Base-by-base conservation (phyloP, 2,888 invertebrate genomes). In the Polia nebulosa region DNA sequence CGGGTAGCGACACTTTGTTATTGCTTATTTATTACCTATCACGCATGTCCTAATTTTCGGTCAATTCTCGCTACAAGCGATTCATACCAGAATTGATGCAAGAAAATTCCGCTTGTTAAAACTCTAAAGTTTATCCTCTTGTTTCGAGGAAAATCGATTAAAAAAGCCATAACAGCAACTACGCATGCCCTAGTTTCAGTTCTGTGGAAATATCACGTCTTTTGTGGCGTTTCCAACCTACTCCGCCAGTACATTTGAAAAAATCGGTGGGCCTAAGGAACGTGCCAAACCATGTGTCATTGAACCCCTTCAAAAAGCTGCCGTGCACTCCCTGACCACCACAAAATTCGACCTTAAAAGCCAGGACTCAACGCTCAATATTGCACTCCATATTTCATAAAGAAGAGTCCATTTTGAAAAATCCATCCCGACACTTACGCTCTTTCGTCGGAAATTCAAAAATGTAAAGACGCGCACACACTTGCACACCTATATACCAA, bases 241-340 rank as follows among this genome's bases (percentile, higher is more conserved):
- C 83, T 85, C 66, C 49, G 74, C 74, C 74, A 82, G 84, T 78
- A 86, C 87, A 81, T 83, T 87, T 87, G 86, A 92, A 94, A 93
- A 94, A 94, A 92, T 92, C 88, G 87, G 91, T 90, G 90, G 92
- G 92, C 92, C 86, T 78, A 84, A 81, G 83, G 84, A 87, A 89
- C 91, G 93, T 94, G 94, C 95, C 94, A 95, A 95, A 94, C 93
- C 88, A 81, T 87, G 90, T 91, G 95, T 94, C 95, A 93, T 88
- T 94, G 95, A 95, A 94, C 95, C 86, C 88, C 85, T 88, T 90
- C 90, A 89, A 87, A 94, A 94, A 89, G 88, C 90, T 91, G 90
- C 90, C 89, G 89, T 89, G 85, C 82, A 74, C 65, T 67, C 71
- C 59, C 44, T 65, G 61, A 60, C 72, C 60, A 74, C 56, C 75